Percentiles rank a stretch among this genome's conserved stretches.
Evolutionary conservation across 2,888 invertebrate genomes (phyloP).

Genomic region (Acronicta aceris): DNA sequence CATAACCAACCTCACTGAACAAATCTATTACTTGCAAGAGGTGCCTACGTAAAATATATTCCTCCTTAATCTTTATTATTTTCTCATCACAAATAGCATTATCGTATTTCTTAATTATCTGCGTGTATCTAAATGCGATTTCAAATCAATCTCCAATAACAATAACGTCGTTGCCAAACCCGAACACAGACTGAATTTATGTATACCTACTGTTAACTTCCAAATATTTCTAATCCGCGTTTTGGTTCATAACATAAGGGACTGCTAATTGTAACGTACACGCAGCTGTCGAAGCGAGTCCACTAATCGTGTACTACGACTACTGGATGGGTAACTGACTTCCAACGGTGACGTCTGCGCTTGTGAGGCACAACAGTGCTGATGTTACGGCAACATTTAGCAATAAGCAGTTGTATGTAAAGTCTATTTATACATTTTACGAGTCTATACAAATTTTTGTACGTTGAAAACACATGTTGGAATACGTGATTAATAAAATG

Average conservation of each 20-base stretch:
- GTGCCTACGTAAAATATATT: slow-evolving; percentile 41
- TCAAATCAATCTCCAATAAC: slow-evolving; percentile 65
- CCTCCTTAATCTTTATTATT: slow-evolving; percentile 32
- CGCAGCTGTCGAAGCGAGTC: slow-evolving; percentile 34
- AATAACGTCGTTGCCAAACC: slow-evolving; percentile 86
- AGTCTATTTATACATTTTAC: slow-evolving; percentile 89
- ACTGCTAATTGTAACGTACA: slow-evolving; percentile 42
- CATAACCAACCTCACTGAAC: slow-evolving; percentile 39
- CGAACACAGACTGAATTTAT: slow-evolving; percentile 86
- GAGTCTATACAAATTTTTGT: slow-evolving; percentile 89
- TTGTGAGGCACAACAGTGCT: slow-evolving; percentile 62
- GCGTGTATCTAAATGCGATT: slow-evolving; percentile 52
- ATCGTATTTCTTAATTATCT: slow-evolving; percentile 50
- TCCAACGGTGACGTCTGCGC: slow-evolving; percentile 60
- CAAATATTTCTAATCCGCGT: slow-evolving; percentile 71
- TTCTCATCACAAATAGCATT: slow-evolving; percentile 69
- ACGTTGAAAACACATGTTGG: slow-evolving; percentile 84
- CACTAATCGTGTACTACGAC: slow-evolving; percentile 46
- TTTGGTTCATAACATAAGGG: slow-evolving; percentile 46
- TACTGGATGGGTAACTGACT: slow-evolving; percentile 56
- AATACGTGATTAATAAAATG: slow-evolving; percentile 83
- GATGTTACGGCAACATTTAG: slow-evolving; percentile 81
- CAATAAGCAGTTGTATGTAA: slow-evolving; percentile 89
- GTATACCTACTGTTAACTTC: slow-evolving; percentile 81
- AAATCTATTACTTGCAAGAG: slow-evolving; percentile 46